Base-by-base conservation (phyloP, 1,140 invertebrate genomes). In the Leptinotarsa defecta region DNA sequence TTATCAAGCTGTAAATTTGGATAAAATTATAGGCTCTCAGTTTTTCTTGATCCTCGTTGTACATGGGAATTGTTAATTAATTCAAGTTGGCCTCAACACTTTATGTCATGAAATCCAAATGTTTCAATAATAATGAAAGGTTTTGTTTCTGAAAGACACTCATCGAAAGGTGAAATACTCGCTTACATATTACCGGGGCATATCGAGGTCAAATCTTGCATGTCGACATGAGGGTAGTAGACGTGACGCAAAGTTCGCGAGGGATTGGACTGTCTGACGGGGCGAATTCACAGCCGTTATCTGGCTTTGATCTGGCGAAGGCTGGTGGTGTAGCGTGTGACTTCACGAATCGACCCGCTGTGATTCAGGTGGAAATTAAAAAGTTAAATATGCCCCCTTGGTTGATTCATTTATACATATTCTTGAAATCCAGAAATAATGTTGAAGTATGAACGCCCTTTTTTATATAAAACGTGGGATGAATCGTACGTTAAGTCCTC, bases 231-330 rank as follows among this genome's bases (percentile, higher is more conserved):
- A 19, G 15, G 52, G 52, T 19, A 19, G 52, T 15, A 15, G 52
- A 19, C n/a, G 15, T 15, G 52, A 17, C 15, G 52, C 52, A 19
- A 19, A 15, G 52, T 57, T 57, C 52, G 15, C 52, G n/a, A 17
- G 52, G 52, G 52, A 15, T 19, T n/a, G 52, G 52, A 57, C 52
- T 57, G 52, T 57, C 52, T 57, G 52, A 57, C 52, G 52, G 52
- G 52, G 52, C n/a, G 52, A 57, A 57, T 57, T 57, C 52, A 17
- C 52, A 19, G n/a, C 52, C 17, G 52, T 13, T 57, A 57, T 57
- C 52, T 57, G 52, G 52, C 52, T 57, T 57, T 19, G 52, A 57
- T 57, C 52, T 57, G 52, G n/a, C 5, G 52, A 57, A 17, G 52
- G 52, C 52, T 15, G 52, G 52, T 19, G 52, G 52, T 19, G 17